Conservation (phyloP, 2,797 vertebrate genomes). For the Crossoptilon crossoptilon region DNA sequence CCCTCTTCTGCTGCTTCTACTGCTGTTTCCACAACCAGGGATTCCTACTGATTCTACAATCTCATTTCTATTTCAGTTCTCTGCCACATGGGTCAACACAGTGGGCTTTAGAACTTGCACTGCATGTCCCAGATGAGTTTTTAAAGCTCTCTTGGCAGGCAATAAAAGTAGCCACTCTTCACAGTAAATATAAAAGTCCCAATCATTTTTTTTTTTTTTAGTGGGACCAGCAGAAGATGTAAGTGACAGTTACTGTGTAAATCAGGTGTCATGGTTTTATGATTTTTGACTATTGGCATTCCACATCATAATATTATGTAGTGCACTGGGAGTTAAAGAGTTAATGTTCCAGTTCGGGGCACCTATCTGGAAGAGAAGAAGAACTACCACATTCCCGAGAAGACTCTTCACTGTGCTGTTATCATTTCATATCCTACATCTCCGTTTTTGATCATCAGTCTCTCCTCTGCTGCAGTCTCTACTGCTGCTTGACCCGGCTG, state of each 20-base stretch:
- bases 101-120: not conserved
- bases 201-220: not conserved
- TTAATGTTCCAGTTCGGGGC: too few species aligned
- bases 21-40: not conserved
- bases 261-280: not conserved
- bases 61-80: not conserved
- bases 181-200: not conserved
- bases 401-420: too few species aligned
- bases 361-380: too few species aligned
- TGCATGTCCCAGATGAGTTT: not conserved
- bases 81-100: not conserved
- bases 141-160: not conserved
- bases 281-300: too few species aligned
- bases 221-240: not conserved
- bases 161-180: not conserved
- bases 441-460: too few species aligned
- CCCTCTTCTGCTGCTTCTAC: not conserved
- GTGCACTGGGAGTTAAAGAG: too few species aligned
- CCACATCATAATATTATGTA: too few species aligned
- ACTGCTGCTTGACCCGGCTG: too few species aligned
- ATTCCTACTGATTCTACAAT: not conserved
- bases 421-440: too few species aligned
- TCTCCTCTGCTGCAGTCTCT: too few species aligned
- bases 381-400: too few species aligned
- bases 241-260: not conserved